A percentile compares a stretch with the other conserved stretches of the same genome.
phyloP scores from a whole-genome alignment of 1,140 invertebrate genomes.

The Frieseomelitta varia region DNA sequence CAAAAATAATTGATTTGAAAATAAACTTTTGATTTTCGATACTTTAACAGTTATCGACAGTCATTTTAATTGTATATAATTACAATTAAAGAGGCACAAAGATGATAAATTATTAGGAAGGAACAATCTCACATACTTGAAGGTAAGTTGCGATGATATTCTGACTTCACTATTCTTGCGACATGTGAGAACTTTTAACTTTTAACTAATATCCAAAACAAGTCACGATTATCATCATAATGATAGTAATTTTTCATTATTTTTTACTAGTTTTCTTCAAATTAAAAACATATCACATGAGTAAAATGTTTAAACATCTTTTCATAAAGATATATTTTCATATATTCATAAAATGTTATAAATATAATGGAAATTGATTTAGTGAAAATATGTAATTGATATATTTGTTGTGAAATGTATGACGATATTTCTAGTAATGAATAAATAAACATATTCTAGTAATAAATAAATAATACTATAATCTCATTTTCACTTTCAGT shows the following conservation, averaged over 20 bases:
- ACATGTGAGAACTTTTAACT: conserved; percentile 59
- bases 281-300: not conserved
- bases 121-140: conserved; percentile 28
- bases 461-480: conserved; percentile 8
- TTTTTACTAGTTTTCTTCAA: not conserved
- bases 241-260: not conserved
- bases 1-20: not conserved
- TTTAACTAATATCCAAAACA: conserved; percentile 58
- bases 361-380: not conserved
- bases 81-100: not conserved
- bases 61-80: not conserved
- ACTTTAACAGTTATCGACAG: not conserved
- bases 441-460: not conserved
- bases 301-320: not conserved
- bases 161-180: conserved; percentile 66
- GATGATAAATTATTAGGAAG: not conserved
- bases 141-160: conserved; percentile 50
- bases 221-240: conserved; percentile 62
- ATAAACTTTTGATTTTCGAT: not conserved
- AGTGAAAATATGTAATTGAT: not conserved
- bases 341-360: too few species aligned
- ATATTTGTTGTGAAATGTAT: not conserved
- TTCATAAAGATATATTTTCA: not conserved
- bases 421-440: not conserved
- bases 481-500: conserved; percentile 15